Evolutionary conservation across 2,113 vertebrate species (phyloP).

Genomic region (Mus spicilegus): DNA sequence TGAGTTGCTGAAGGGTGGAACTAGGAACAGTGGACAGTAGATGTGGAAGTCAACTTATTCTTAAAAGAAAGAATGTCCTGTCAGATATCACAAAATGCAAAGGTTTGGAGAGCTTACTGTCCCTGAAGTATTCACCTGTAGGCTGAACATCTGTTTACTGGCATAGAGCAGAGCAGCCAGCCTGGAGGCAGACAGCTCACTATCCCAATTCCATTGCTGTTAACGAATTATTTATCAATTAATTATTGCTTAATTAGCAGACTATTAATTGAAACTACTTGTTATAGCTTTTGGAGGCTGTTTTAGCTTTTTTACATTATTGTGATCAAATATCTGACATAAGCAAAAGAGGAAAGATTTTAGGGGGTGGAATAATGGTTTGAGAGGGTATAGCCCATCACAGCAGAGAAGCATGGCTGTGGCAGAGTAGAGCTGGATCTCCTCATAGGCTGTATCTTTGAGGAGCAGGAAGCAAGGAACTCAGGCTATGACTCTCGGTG

Average conservation of each 20-base stretch:
- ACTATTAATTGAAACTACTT: constrained; percentile 20
- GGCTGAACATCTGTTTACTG: neutral
- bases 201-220: neutral
- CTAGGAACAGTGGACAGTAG: neutral
- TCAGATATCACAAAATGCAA: neutral
- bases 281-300: neutral
- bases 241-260: constrained; percentile 57
- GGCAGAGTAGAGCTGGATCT: neutral
- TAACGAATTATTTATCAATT: constrained; percentile 37
- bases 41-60: neutral
- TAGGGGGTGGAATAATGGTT: neutral
- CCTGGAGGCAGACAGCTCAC: neutral
- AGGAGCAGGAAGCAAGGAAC: neutral
- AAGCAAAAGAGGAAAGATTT: neutral
- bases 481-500: neutral
- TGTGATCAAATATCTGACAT: neutral
- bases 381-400: neutral
- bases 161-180: neutral
- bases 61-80: neutral
- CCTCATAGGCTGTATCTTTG: neutral
- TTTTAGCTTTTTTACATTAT: neutral
- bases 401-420: neutral
- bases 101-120: constrained; percentile 13
- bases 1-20: neutral
- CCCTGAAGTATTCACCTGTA: neutral